A percentile compares a stretch with the other conserved stretches of the same genome.
phyloP scores from a whole-genome alignment of 2,888 invertebrate genomes.

The Leucozona laternaria region DNA sequence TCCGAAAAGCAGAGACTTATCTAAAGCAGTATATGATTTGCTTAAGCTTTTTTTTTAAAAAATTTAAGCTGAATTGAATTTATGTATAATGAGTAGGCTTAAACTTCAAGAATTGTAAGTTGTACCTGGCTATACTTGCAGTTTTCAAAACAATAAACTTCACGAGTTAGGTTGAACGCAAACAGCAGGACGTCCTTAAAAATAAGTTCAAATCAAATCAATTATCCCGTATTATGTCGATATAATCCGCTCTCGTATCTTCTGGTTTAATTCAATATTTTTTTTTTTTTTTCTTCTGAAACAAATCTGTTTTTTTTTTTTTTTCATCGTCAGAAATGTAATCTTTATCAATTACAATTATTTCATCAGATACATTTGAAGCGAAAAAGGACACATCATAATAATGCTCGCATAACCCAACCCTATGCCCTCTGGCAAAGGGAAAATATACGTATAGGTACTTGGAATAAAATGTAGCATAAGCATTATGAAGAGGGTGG shows the following conservation, averaged over 20 bases:
- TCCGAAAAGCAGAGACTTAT: too few relatives aligned
- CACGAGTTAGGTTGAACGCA: not conserved
- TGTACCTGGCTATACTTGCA: too few relatives aligned
- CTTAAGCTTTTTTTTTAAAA: too few relatives aligned
- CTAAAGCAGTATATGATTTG: too few relatives aligned
- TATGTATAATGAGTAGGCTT: too few relatives aligned
- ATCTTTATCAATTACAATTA: constrained; percentile 80
- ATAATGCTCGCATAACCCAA: constrained; percentile 29
- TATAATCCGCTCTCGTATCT: constrained; percentile 66
- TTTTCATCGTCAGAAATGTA: constrained; percentile 75
- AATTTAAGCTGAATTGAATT: too few relatives aligned
- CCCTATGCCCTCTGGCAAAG: constrained; percentile 11
- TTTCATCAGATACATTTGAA: constrained; percentile 72
- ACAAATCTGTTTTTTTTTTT: constrained; percentile 71
- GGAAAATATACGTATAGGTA: constrained; percentile 38
- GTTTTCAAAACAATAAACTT: constrained; percentile 3
- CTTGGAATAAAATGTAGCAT: constrained; percentile 17
- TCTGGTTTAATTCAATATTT: constrained; percentile 68
- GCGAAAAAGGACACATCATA: constrained; percentile 58
- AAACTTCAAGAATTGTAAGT: too few relatives aligned
- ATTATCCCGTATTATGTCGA: constrained; percentile 65
- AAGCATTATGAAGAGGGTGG: constrained; percentile 8
- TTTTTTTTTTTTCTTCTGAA: constrained; percentile 40
- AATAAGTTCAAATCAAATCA: constrained; percentile 61
- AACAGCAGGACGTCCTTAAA: constrained; percentile 28